Percentiles rank a stretch among this genome's conserved stretches.
Evolutionary conservation across 1,140 invertebrate species (phyloP).

Genomic region (Aphaenogaster rudis): DNA sequence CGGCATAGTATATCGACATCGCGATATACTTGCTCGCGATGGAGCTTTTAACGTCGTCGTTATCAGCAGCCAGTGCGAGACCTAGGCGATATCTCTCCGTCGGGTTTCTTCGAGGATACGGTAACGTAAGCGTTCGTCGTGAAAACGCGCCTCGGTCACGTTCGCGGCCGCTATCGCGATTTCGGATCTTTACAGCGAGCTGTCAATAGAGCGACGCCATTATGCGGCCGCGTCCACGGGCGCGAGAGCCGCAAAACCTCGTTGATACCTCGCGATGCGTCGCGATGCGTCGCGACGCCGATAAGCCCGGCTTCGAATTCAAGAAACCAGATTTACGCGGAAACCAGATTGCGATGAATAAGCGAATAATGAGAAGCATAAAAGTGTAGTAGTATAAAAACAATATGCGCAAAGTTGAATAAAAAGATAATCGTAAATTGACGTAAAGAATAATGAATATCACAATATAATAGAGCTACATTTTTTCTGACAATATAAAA

Average conservation of each 20-base stretch:
- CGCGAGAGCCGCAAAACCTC: constrained; percentile 56
- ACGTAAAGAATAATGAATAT: constrained; percentile 3
- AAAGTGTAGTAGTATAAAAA: background rate
- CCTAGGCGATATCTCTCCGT: constrained; percentile 44
- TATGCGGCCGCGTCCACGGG: constrained; percentile 48
- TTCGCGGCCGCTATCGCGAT: constrained; percentile 58
- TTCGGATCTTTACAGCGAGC: constrained; percentile 63
- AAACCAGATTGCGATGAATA: background rate
- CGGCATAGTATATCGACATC: constrained; percentile 40
- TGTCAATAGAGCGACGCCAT: constrained; percentile 62
- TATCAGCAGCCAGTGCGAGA: constrained; percentile 48
- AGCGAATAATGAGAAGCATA: constrained; percentile 1
- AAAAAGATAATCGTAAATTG: background rate
- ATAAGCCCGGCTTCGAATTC: constrained; percentile 49
- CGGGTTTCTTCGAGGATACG: constrained; percentile 52
- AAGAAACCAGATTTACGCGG: constrained; percentile 22
- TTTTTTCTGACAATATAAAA: background rate
- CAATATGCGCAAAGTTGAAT: background rate
- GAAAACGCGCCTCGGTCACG: constrained; percentile 64
- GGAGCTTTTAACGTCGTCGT: constrained; percentile 56
- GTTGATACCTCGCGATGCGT: constrained; percentile 24
- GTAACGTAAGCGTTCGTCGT: constrained; percentile 53
- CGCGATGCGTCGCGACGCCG: constrained; percentile 26
- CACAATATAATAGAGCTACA: constrained; percentile 1
- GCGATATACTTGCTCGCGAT: constrained; percentile 47